These are phyloP conservation scores for Netelia inedita DNA, from an alignment of 2,888 invertebrate genomes.

Conservation along the genomic window DNA sequence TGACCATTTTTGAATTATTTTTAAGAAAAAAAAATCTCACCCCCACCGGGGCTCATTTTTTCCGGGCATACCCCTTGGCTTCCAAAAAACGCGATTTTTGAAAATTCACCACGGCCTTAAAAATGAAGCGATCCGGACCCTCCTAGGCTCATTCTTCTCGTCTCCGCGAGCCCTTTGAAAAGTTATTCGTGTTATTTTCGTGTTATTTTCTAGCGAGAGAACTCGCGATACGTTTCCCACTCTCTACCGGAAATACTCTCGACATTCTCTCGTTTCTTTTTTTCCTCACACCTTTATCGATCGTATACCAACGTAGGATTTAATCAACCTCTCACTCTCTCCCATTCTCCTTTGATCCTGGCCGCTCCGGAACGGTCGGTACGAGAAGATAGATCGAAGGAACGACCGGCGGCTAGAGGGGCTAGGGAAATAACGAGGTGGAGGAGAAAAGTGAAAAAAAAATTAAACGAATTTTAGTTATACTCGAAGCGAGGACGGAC, in stretches of 20 bases:
- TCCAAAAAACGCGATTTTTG: no score
- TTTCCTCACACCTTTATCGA: slow-evolving; percentile 6
- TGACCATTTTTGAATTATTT: no score
- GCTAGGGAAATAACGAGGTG: background rate
- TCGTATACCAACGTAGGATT: slow-evolving; percentile 51
- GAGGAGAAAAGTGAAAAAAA: slow-evolving; percentile 11
- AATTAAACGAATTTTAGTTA: slow-evolving; percentile 37
- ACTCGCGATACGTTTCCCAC: slow-evolving; percentile 50
- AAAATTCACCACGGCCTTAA: no score
- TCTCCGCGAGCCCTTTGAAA: no score
- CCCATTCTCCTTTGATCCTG: slow-evolving; percentile 30
- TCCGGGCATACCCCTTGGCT: no score
- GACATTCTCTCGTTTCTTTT: background rate
- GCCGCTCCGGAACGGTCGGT: slow-evolving; percentile 30
- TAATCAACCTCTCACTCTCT: slow-evolving; percentile 41
- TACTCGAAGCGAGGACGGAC: background rate
- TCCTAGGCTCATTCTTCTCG: no score
- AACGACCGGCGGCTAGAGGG: background rate
- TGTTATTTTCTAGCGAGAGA: no score
- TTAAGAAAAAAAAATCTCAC: no score
- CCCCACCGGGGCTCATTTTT: no score
- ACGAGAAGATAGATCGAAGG: slow-evolving; percentile 31
- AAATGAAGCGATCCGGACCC: no score
- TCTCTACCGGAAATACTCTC: slow-evolving; percentile 29
- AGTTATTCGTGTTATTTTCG: no score